phyloP scores from a whole-genome alignment of 2,113 vertebrate species.

The Rhinoptilus africanus region DNA sequence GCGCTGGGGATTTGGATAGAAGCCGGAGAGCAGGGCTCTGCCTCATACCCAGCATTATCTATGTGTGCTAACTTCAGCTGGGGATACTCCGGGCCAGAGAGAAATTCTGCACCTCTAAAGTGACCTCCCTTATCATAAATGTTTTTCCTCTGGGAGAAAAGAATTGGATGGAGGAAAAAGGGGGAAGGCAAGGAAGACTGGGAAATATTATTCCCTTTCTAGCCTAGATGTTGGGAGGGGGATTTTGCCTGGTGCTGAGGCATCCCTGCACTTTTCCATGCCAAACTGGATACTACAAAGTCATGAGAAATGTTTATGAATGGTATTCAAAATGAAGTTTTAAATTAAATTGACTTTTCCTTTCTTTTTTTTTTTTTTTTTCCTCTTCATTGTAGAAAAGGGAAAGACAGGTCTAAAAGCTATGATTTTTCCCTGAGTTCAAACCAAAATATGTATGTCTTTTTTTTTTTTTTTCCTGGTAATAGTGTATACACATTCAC shows the following conservation, averaged over 20 bases:
- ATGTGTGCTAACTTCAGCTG: not conserved
- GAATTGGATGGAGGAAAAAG: not conserved
- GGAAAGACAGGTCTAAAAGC: not conserved
- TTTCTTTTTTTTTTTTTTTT: too few species aligned
- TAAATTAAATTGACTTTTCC: not conserved
- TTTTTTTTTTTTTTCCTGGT: not conserved
- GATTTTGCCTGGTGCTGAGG: not conserved
- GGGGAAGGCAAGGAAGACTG: not conserved
- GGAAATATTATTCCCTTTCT: not conserved
- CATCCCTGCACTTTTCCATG: not conserved
- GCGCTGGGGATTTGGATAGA: conserved; percentile 43
- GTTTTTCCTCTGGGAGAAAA: not conserved
- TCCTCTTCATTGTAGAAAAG: not conserved
- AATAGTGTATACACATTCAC: not conserved
- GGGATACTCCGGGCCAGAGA: not conserved
- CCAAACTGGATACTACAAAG: not conserved
- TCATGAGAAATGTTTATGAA: not conserved
- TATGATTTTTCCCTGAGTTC: not conserved
- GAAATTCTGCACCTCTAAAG: not conserved
- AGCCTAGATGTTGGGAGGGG: not conserved
- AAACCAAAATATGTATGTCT: not conserved
- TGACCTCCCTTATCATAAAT: not conserved
- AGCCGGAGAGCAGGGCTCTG: conserved; percentile 4
- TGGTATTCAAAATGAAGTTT: not conserved
- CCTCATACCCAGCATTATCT: conserved; percentile 26